A percentile compares a stretch with the other conserved stretches of the same genome.
Conservation (phyloP, 2,888 invertebrate species). For the Slavum lentiscoides region DNA sequence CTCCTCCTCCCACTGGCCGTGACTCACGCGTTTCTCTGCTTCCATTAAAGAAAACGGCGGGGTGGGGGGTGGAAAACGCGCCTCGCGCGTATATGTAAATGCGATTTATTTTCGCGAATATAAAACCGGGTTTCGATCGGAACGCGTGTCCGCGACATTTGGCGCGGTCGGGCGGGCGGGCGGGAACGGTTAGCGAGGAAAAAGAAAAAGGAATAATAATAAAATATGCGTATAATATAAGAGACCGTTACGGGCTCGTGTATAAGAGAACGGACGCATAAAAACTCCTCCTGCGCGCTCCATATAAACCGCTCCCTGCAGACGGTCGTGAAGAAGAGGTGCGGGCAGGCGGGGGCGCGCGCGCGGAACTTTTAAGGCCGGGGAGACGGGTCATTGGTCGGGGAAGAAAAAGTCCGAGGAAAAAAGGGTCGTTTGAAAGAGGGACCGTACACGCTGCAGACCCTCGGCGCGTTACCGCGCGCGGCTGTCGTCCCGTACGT, state of each 20-base stretch:
- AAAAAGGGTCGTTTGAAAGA: conserved; percentile 51
- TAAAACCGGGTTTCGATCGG: too few relatives aligned
- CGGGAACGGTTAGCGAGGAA: too few relatives aligned
- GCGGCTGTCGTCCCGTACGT: not conserved
- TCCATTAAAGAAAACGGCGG: too few relatives aligned
- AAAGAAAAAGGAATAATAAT: not conserved
- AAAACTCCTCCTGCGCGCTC: conserved; percentile 40
- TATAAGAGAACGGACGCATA: conserved; percentile 27
- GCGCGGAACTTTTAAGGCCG: conserved; percentile 37
- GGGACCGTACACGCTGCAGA: conserved; percentile 14
- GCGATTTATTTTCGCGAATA: too few relatives aligned
- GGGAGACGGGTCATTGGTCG: conserved; percentile 53
- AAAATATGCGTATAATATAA: conserved; percentile 7
- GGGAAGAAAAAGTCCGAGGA: conserved; percentile 51
- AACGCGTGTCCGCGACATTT: too few relatives aligned
- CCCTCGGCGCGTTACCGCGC: not conserved
- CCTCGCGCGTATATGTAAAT: too few relatives aligned
- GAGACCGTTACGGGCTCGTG: not conserved
- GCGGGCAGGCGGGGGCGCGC: too few relatives aligned
- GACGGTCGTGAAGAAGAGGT: too few relatives aligned
- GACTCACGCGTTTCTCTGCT: too few relatives aligned
- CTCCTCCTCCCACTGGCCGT: too few relatives aligned
- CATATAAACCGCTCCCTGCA: conserved; percentile 49
- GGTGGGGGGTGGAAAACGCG: too few relatives aligned
- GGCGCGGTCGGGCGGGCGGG: too few relatives aligned